Base-by-base conservation (phyloP, 2,888 invertebrate genomes). In the Bombylius major region DNA sequence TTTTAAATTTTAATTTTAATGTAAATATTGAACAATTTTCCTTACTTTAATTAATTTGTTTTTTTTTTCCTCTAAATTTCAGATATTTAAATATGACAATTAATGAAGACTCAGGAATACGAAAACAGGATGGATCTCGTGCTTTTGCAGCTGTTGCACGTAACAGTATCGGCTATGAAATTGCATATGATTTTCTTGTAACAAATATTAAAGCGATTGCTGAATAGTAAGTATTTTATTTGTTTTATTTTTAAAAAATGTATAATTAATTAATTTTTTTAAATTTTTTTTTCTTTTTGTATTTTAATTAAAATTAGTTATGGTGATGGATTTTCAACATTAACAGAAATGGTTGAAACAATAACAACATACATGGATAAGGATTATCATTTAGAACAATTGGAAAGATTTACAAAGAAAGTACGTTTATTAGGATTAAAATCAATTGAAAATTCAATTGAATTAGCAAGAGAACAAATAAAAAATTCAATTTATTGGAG, bases 121-220 rank as follows among this genome's bases (percentile, higher is more conserved):
- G 79, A 49, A 81, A 81, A 61, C 82, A 83, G 66, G 83, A 84
- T 65, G 81, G 82, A 13, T 75, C 75, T 49, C 68, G 74, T 48
- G 79, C 82, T 12, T 82, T 83, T 62, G 68, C 70, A 55, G 73
- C 80, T 0, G 80, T 84, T 1, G 80, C 82, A 4, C 69, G 69
- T 50, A 82, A 82, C 68, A 74, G 76, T 36, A 70, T 78, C 60
- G 83, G 83, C 33, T 76, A 79, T 62, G 75, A 78, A 61, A 71
- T 83, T 32, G 82, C 82, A 2, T 82, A 82, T 62, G 79, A 81
- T 64, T 82, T 79, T 61, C 59, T 75, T 23, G 69, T 71, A 60
- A 68, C 69, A 50, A 73, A 75, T 58, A 73, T 75, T 34, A 69
- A 73, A 60, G 69, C 73, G 61, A 75, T 75, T 51, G 63, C 69